Conservation (phyloP, 2,797 vertebrate species). For the Enteromius mattozi region DNA sequence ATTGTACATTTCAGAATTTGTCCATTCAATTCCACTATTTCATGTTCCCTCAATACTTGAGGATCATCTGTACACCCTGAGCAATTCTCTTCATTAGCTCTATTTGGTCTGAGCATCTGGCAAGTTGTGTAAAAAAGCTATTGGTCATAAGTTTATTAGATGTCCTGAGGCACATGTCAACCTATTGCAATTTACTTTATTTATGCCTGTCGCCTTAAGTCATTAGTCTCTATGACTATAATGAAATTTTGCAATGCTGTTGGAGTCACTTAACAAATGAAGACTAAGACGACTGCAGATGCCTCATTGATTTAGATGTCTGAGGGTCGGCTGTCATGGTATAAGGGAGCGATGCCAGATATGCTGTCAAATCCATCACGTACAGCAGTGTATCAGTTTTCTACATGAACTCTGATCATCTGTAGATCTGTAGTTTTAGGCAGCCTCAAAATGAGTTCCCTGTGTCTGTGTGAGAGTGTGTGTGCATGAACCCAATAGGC, state of each 20-base stretch:
- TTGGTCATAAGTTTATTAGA: constrained; percentile 53
- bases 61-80: neutral
- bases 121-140: constrained; percentile 27
- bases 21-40: neutral
- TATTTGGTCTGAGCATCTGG: constrained; percentile 19
- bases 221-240: constrained; percentile 59
- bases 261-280: constrained; percentile 48
- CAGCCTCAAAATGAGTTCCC: constrained; percentile 22
- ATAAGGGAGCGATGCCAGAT: constrained; percentile 34
- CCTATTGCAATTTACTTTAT: constrained; percentile 41
- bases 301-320: constrained; percentile 58
- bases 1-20: neutral
- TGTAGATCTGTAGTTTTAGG: constrained; percentile 49
- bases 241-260: constrained; percentile 55
- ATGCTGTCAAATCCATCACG: constrained; percentile 49
- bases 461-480: constrained; percentile 53
- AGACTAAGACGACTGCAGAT: constrained; percentile 46
- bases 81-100: neutral
- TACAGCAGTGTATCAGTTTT: constrained; percentile 52
- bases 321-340: constrained; percentile 30
- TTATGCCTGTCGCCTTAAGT: constrained; percentile 49
- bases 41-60: neutral
- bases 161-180: constrained; percentile 36
- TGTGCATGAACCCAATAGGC: constrained; percentile 76
- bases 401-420: constrained; percentile 44